phyloP scores from a whole-genome alignment of 2,113 vertebrate species.

The Chinchilla lanigera region DNA sequence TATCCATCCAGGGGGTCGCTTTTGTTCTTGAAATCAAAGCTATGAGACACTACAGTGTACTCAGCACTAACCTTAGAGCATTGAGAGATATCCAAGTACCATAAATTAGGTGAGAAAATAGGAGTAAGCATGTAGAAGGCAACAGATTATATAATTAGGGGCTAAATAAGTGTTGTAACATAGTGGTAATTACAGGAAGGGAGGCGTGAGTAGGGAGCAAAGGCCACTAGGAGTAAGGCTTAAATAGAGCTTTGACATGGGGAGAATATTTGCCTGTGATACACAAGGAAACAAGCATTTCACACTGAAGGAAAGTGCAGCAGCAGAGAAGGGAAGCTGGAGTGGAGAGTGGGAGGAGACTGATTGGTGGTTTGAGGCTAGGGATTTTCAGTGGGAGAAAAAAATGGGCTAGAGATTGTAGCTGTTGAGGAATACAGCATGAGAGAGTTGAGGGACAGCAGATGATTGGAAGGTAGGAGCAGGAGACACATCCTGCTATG shows the following conservation, averaged over 20 bases:
- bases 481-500: background rate
- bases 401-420: background rate
- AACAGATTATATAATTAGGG: background rate
- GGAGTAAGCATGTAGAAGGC: background rate
- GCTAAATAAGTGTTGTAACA: background rate
- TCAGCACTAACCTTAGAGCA: background rate
- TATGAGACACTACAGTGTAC: background rate
- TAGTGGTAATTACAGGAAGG: background rate
- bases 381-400: background rate
- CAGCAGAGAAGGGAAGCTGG: background rate
- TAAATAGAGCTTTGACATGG: background rate
- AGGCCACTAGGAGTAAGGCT: background rate
- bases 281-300: background rate
- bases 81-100: background rate
- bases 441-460: background rate
- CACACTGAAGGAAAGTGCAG: background rate
- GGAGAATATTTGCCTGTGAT: background rate
- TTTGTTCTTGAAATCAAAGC: conserved; percentile 7
- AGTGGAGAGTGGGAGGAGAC: background rate
- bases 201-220: background rate
- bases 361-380: background rate
- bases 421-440: background rate
- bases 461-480: background rate
- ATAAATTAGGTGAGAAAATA: background rate
- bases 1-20: no score